Evolutionary conservation across 2,113 vertebrate species (phyloP), one percentile per base, ranked within the genome.

Genomic region (Pelecanus crispus): DNA sequence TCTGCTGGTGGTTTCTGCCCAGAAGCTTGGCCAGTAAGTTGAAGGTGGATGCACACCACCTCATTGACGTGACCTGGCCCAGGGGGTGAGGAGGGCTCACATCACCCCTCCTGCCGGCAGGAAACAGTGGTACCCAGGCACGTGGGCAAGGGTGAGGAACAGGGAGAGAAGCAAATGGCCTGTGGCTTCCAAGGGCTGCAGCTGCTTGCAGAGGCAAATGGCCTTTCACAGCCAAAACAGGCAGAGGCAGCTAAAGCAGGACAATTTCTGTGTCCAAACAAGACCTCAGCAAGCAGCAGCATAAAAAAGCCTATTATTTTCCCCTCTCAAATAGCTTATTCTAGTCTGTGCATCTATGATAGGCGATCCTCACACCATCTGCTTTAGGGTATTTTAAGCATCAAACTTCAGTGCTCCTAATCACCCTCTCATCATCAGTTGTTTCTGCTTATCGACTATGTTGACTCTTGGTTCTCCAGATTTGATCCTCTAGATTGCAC

Each of bases 51-150:
- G 9, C 42, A 11, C 6, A 20, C 9, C 50, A 11, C 21, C 28
- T 42, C 4, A 0, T 3, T 15, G 42, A 8, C 6, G 3, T 24
- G 34, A 32, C 13, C 11, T 34, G 50, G n/a, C 14, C 40, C 14
- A 31, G 58, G 16, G 26, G 5, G 11, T 18, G 47, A 82, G 42
- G n/a, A 50, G 15, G 38, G 24, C 49, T 65, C 20, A 0, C 6
- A 26, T 32, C 72, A 49, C 17, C 47, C 49, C 36, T 87, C 17
- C 47, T 66, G 68, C 5, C 4, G 0, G n/a, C 49, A 58, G 34
- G 6, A 36, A 53, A 29, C 0, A 1, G 50, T 44, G 59, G 26
- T 22, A 58, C 38, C 21, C n/a, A 13, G 25, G 9, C 2, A 0
- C 2, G 0, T 1, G 31, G 81, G 22, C 59, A 29, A 34, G 45